Evolutionary conservation across 35 echinoderm and acorn worm genomes (phyloP), one percentile per base, ranked within the genome.

Genomic region (Heliocidaris tuberculata): DNA sequence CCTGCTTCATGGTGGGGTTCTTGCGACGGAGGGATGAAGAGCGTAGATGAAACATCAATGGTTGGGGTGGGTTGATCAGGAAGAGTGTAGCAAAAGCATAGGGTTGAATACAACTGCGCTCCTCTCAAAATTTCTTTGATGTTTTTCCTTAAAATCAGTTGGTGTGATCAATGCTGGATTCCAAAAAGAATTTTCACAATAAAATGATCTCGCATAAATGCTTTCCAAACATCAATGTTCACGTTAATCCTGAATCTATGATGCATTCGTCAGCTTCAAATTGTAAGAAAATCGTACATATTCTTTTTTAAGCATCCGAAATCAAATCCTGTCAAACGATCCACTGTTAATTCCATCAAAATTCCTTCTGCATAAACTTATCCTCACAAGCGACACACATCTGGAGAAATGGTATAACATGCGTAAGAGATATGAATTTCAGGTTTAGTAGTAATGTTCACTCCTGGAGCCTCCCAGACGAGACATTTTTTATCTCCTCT

Each of bases 1-100:
- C 96, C 85, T 95, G 86, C 92, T 96, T 95, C 94, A 98, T 96
- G 50, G 48, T 96, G 35, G 35, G 27, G 50, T 59, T 61, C 30
- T 94, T 93, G 16, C 50, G 50, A 24, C 91, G 91, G 47, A 48
- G 31, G 12, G 47, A 89, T 32, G 87, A 48, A 24, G 87, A 47
- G 21, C 87, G 47, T 89, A 89, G 17, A 32, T 89, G 31, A 47
- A 48, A 89, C 87, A 89, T 89, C 87, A 89, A 42, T 32, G 31
- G 47, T 21, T 89, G 31, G 9, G 6, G 31, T 31, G 21, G 1
- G 65, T 78, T 27, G 21, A 78, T 27, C 17, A 78, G 27, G 21
- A n/a, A 78, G 65, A 78, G 27, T 78, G 10, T 78, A 19, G 21
- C 27, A 7, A 78, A 78, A 78, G 65, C 65, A 78, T n/a, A 5